Percentiles rank a stretch among this genome's conserved stretches.
These are phyloP conservation scores for Cheilosia grossa DNA, from an alignment of 2,888 invertebrate genomes.

Conservation along the genomic window DNA sequence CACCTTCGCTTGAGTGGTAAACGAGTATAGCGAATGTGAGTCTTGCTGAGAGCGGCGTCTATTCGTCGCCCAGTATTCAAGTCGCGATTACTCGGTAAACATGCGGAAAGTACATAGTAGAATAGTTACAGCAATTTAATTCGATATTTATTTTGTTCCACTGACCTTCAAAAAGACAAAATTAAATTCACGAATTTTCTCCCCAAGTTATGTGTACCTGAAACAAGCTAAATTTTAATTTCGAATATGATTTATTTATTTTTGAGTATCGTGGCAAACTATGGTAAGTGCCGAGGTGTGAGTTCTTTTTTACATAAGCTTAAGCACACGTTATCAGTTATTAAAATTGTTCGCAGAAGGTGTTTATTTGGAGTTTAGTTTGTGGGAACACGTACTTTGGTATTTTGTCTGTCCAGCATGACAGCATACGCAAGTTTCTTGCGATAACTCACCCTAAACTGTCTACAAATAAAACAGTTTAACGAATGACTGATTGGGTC, in stretches of 20 bases:
- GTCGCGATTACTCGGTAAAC: constrained; percentile 82
- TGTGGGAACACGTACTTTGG: constrained; percentile 16
- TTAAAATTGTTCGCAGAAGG: neutral
- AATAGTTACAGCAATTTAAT: constrained; percentile 38
- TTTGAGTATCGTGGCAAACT: constrained; percentile 81
- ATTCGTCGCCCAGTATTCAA: constrained; percentile 78
- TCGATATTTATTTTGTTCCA: constrained; percentile 31
- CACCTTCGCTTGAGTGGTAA: constrained; percentile 71
- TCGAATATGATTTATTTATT: constrained; percentile 82
- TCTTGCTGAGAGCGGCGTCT: constrained; percentile 51
- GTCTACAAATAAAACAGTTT: neutral
- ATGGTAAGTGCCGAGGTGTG: constrained; percentile 80
- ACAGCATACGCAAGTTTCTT: neutral
- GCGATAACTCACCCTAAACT: constrained; percentile 23
- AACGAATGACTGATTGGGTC: constrained; percentile 40
- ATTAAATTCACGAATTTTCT: constrained; percentile 47
- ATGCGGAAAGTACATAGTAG: constrained; percentile 78
- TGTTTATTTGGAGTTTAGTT: neutral
- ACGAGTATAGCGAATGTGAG: constrained; percentile 56
- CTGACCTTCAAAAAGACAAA: constrained; percentile 57
- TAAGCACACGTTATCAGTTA: constrained; percentile 53
- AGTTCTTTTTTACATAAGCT: constrained; percentile 41
- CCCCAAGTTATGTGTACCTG: constrained; percentile 60
- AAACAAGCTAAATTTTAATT: constrained; percentile 38
- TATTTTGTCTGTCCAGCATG: constrained; percentile 15